A percentile compares a stretch with the other conserved stretches of the same genome.
Evolutionary conservation across 2,113 vertebrate genomes (phyloP).

Genomic region (Notarius quadriscutis): DNA sequence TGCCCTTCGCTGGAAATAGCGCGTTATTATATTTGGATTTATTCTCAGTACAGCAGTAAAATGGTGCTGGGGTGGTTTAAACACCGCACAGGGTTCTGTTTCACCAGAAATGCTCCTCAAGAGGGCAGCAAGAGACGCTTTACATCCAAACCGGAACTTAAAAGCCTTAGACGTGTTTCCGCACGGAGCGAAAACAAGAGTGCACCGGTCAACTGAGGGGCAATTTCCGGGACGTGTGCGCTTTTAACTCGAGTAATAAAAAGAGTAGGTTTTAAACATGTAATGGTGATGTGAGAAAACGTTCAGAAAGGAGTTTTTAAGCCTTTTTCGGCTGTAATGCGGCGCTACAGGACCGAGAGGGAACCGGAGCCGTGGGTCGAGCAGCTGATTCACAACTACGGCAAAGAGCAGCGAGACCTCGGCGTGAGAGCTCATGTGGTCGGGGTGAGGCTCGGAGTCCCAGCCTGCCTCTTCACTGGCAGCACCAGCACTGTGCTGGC

Average conservation of each 20-base stretch:
- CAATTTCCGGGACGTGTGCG: not conserved
- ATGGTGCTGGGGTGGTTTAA: not conserved
- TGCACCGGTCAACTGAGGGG: not conserved
- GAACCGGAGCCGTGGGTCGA: slow-evolving; percentile 47
- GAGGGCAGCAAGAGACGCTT: not conserved
- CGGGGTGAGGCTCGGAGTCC: slow-evolving; percentile 20
- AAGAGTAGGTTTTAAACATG: not conserved
- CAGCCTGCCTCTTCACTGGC: no score
- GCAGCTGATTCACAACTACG: slow-evolving; percentile 40
- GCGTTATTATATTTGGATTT: not conserved
- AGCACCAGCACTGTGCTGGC: no score
- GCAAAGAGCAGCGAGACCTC: not conserved
- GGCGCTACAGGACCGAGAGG: not conserved
- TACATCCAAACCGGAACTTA: slow-evolving; percentile 12
- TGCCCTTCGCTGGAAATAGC: not conserved
- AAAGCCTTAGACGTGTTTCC: not conserved
- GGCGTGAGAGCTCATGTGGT: slow-evolving; percentile 36
- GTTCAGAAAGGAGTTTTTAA: not conserved
- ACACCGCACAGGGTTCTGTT: not conserved
- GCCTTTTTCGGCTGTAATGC: not conserved
- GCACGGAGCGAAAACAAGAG: slow-evolving; percentile 37
- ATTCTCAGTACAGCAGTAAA: not conserved
- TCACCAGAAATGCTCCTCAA: not conserved
- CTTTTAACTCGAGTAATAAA: not conserved
- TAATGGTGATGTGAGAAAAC: not conserved